These are phyloP conservation scores for Phoeniculus purpureus DNA, from an alignment of 2,797 vertebrate genomes.

Conservation along the genomic window DNA sequence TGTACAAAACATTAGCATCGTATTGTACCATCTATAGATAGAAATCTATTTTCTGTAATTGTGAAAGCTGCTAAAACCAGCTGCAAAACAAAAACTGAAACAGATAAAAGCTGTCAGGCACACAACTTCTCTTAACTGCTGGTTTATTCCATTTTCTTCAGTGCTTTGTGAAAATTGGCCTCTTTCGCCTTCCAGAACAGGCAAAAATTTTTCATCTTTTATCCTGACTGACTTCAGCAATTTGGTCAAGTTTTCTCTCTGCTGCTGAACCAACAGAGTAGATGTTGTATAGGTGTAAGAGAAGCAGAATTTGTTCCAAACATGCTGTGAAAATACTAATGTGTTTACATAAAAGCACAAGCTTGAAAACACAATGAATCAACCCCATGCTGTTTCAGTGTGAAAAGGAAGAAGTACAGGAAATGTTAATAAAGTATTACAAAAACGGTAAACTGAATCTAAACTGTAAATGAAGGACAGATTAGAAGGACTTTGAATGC, in stretches of 20 bases:
- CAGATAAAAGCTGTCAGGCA: constrained; percentile 34
- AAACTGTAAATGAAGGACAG: constrained; percentile 26
- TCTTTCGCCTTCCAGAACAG: not conserved
- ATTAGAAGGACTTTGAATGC: constrained; percentile 22
- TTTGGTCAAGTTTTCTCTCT: not conserved
- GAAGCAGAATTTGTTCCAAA: constrained; percentile 26
- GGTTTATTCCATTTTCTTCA: constrained; percentile 20
- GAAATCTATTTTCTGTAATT: not conserved
- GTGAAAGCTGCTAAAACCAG: not conserved
- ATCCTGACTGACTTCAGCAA: not conserved
- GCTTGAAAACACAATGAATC: constrained; percentile 55
- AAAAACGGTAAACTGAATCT: constrained; percentile 39
- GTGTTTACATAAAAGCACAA: constrained; percentile 59
- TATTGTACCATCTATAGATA: not conserved
- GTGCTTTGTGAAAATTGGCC: not conserved
- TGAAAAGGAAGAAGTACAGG: constrained; percentile 52
- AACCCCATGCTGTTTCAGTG: constrained; percentile 48
- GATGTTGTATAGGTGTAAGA: not conserved
- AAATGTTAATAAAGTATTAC: constrained; percentile 40
- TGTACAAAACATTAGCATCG: not conserved
- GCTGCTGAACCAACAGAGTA: not conserved
- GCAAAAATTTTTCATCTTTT: constrained; percentile 13
- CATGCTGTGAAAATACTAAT: constrained; percentile 60
- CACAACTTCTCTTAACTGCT: not conserved
- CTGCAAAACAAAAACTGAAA: constrained; percentile 15